Percentiles rank a stretch among this genome's conserved stretches.
Evolutionary conservation across 1,140 invertebrate genomes (phyloP).

Genomic region (Drosophila subpulchrella): DNA sequence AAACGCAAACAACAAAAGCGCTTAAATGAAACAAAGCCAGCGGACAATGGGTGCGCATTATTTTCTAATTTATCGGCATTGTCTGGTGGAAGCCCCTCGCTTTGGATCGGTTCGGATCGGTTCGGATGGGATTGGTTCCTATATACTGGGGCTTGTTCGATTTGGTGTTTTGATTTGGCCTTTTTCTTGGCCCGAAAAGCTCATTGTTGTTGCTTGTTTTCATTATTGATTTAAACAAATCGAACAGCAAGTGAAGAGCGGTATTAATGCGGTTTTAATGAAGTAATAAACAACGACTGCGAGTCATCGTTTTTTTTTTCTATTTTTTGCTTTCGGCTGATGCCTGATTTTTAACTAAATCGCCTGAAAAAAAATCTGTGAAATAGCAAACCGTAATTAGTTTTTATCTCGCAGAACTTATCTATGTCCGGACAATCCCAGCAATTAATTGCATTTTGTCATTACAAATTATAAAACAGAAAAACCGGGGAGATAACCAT

Average conservation of each 20-base stretch:
- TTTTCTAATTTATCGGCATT: constrained; percentile 83
- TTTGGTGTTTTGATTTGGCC: constrained; percentile 46
- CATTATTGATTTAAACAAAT: constrained; percentile 82
- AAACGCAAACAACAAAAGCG: constrained; percentile 77
- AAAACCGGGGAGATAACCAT: constrained; percentile 19
- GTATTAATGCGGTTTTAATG: constrained; percentile 80
- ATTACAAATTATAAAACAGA: constrained; percentile 60
- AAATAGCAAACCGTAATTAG: constrained; percentile 44
- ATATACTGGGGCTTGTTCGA: constrained; percentile 20
- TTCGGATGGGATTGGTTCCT: constrained; percentile 53
- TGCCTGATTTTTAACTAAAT: constrained; percentile 43
- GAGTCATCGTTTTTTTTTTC: constrained; percentile 39
- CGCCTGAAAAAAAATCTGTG: constrained; percentile 12
- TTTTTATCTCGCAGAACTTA: constrained; percentile 31
- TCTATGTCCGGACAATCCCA: constrained; percentile 47
- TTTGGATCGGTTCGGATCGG: constrained; percentile 26
- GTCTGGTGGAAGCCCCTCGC: constrained; percentile 55
- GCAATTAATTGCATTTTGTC: constrained; percentile 80
- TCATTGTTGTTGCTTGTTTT: constrained; percentile 70
- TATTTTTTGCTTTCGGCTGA: constrained; percentile 8
- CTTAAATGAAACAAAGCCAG: constrained; percentile 81
- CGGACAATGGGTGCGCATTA: constrained; percentile 80
- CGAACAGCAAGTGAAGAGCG: constrained; percentile 77
- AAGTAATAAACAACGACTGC: constrained; percentile 73
- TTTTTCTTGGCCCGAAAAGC: constrained; percentile 45